phyloP scores from a whole-genome alignment of 2,113 vertebrate genomes.

The Eretmochelys imbricata region DNA sequence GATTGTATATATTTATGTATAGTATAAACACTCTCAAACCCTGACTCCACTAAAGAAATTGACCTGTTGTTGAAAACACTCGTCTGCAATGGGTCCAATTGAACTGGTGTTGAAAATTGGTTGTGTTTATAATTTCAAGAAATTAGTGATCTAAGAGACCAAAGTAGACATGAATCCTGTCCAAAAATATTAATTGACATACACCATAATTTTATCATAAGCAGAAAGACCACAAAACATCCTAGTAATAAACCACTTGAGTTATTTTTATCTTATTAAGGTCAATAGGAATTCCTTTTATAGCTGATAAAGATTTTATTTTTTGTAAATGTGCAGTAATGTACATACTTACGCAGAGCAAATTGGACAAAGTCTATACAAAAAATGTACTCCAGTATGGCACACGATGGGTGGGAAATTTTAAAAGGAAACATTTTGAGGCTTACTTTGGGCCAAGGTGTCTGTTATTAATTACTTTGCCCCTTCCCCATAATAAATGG shows the following conservation, averaged over 20 bases:
- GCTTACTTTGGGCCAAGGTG: background rate
- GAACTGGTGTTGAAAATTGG: background rate
- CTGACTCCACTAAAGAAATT: background rate
- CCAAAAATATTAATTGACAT: background rate
- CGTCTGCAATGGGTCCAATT: background rate
- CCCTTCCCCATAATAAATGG: background rate
- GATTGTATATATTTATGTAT: slow-evolving; percentile 1
- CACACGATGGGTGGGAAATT: background rate
- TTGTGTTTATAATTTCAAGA: background rate
- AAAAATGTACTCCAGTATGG: background rate
- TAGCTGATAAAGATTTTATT: background rate
- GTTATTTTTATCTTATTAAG: background rate
- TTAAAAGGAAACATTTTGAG: background rate
- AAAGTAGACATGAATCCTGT: background rate
- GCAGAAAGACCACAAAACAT: background rate
- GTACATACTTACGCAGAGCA: background rate
- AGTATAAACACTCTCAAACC: background rate
- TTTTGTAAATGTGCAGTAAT: background rate
- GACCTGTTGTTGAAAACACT: background rate
- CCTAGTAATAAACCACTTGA: background rate
- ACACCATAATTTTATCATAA: background rate
- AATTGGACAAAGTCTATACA: background rate
- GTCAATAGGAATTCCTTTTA: background rate
- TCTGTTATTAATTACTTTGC: background rate
- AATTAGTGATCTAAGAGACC: background rate